Conservation (phyloP, 2,113 vertebrate genomes). For the Macquaria australasica region DNA sequence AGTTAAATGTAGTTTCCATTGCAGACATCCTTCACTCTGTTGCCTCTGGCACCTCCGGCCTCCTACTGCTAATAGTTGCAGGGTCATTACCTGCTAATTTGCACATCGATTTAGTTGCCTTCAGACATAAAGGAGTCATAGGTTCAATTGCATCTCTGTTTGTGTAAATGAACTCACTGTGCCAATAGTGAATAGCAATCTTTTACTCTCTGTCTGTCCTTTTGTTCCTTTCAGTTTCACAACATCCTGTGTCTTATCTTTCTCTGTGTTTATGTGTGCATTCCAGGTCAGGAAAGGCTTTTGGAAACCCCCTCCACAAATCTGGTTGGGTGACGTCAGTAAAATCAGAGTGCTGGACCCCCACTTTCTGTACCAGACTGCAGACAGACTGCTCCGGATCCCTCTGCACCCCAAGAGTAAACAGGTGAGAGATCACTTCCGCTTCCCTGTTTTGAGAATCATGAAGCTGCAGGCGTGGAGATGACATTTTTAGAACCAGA, state of each 20-base stretch:
- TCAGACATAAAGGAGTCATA: slow-evolving; percentile 34
- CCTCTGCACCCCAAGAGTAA: slow-evolving; percentile 83
- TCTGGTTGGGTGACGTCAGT: slow-evolving; percentile 88
- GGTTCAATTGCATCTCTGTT: slow-evolving; percentile 49
- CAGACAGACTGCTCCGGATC: slow-evolving; percentile 89
- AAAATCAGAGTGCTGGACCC: slow-evolving; percentile 93
- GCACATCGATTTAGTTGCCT: slow-evolving; percentile 59
- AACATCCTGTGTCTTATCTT: slow-evolving; percentile 25
- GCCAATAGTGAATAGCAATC: background rate
- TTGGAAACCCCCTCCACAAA: slow-evolving; percentile 93
- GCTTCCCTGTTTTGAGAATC: background rate
- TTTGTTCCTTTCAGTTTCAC: background rate
- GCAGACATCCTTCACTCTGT: slow-evolving; percentile 47
- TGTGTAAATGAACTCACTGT: slow-evolving; percentile 38
- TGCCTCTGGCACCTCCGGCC: slow-evolving; percentile 56
- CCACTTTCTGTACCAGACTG: slow-evolving; percentile 90
- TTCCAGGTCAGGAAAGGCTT: slow-evolving; percentile 87
- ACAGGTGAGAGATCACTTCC: slow-evolving; percentile 82
- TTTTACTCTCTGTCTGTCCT: background rate
- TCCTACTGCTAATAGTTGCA: slow-evolving; percentile 62
- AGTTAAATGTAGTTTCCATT: slow-evolving; percentile 71
- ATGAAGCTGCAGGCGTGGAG: background rate
- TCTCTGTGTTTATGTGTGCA: slow-evolving; percentile 10
- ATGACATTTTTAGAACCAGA: background rate
- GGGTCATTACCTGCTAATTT: slow-evolving; percentile 77